Percentiles rank a stretch among this genome's conserved stretches.
These are phyloP conservation scores for Gortyna flavago DNA, from an alignment of 2,888 invertebrate genomes.

Conservation along the genomic window DNA sequence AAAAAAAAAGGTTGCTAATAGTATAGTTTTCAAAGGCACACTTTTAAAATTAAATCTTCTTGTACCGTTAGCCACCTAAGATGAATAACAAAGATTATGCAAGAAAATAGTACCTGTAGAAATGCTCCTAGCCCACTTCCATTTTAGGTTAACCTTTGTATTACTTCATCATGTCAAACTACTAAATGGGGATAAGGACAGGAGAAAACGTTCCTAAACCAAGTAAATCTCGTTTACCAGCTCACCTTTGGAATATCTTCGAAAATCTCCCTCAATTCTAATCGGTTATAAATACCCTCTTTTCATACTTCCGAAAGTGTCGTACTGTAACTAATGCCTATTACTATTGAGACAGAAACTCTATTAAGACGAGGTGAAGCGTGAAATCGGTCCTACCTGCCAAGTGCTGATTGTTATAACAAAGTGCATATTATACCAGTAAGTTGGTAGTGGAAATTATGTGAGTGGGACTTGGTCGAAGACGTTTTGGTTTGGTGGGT, in stretches of 20 bases:
- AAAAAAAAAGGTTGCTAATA: background rate
- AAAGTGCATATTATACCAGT: slow-evolving; percentile 49
- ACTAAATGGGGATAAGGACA: background rate
- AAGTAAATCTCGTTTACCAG: background rate
- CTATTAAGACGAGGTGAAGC: slow-evolving; percentile 63
- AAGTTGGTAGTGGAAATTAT: slow-evolving; percentile 26
- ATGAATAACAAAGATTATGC: background rate
- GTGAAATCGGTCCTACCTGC: slow-evolving; percentile 70
- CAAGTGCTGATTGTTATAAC: slow-evolving; percentile 57
- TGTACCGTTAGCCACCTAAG: too few relatives aligned
- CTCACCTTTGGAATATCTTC: background rate
- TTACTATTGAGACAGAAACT: slow-evolving; percentile 57
- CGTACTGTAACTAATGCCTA: slow-evolving; percentile 59
- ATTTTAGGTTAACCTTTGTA: background rate
- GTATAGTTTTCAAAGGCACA: background rate
- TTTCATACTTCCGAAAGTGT: slow-evolving; percentile 19
- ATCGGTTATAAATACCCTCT: slow-evolving; percentile 23
- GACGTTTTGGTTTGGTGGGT: background rate
- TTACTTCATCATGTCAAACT: too few relatives aligned
- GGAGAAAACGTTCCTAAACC: background rate
- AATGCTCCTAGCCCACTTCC: background rate
- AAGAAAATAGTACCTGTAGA: background rate
- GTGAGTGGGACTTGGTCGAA: slow-evolving; percentile 3
- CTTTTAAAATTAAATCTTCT: background rate
- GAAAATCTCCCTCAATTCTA: background rate